Evolutionary conservation across 2,113 vertebrate species (phyloP).

Genomic region (Pheucticus melanocephalus): DNA sequence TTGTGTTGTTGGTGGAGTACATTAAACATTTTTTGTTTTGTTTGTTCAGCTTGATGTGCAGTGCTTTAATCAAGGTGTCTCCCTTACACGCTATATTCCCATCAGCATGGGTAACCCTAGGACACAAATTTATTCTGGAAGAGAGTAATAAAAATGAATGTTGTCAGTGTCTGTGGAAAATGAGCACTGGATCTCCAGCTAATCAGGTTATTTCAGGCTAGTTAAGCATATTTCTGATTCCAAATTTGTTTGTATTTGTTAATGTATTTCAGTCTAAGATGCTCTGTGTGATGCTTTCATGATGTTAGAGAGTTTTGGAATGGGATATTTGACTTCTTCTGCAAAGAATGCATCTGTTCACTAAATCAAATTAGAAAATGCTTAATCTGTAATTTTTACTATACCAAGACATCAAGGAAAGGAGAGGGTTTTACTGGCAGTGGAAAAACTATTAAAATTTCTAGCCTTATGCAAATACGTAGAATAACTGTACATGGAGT

Average conservation of each 20-base stretch:
- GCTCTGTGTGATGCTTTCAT: not conserved
- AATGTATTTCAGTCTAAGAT: not conserved
- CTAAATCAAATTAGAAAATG: slow-evolving; percentile 3
- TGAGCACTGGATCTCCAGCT: not conserved
- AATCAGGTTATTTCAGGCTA: not conserved
- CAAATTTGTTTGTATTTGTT: not conserved
- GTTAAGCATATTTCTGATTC: not conserved
- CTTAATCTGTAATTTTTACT: not conserved
- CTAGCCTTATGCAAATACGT: not conserved
- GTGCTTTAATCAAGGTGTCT: slow-evolving; percentile 17
- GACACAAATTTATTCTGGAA: not conserved
- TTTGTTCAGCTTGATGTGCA: not conserved
- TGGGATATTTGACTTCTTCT: not conserved
- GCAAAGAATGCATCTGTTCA: not conserved
- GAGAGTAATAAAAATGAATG: not conserved
- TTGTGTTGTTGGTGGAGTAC: not conserved
- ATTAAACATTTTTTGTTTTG: not conserved
- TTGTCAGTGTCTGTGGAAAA: not conserved
- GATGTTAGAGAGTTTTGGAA: not conserved
- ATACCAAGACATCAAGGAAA: not conserved
- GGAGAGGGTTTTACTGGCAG: not conserved
- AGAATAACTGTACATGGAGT: not conserved
- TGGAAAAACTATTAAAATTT: not conserved
- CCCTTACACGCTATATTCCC: not conserved
- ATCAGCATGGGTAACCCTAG: not conserved